A percentile compares a stretch with the other conserved stretches of the same genome.
These are phyloP conservation scores for Hystrix brachyura DNA, from an alignment of 2,113 vertebrate species.

Conservation along the genomic window DNA sequence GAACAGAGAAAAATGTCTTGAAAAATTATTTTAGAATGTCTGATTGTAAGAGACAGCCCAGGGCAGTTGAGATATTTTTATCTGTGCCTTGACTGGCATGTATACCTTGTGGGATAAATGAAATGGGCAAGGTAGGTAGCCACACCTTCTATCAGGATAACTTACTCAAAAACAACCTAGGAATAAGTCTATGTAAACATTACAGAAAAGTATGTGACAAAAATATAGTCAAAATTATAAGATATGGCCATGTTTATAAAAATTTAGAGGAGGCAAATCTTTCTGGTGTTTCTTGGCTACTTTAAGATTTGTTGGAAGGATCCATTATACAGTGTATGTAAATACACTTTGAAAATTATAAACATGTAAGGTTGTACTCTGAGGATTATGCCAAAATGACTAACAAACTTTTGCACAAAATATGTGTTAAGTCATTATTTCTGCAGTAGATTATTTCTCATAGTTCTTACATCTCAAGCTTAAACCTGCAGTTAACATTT, in stretches of 20 bases:
- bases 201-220: background rate
- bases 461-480: background rate
- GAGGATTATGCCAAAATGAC: background rate
- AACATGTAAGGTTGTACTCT: background rate
- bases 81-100: background rate
- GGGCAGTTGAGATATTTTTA: conserved; percentile 24
- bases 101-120: background rate
- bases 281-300: background rate
- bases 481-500: background rate
- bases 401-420: conserved; percentile 25
- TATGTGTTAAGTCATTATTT: conserved; percentile 31
- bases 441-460: background rate
- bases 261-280: background rate
- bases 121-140: background rate
- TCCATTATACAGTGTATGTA: background rate
- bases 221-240: background rate
- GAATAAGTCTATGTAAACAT: background rate
- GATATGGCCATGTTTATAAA: background rate
- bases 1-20: conserved; percentile 30
- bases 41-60: background rate
- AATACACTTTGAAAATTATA: background rate
- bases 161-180: background rate
- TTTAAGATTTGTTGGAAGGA: background rate
- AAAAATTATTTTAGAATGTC: conserved; percentile 22
- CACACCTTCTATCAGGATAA: background rate